A percentile compares a stretch with the other conserved stretches of the same genome.
Conservation (phyloP, 2,888 invertebrate species). For the Rhagonycha lutea region DNA sequence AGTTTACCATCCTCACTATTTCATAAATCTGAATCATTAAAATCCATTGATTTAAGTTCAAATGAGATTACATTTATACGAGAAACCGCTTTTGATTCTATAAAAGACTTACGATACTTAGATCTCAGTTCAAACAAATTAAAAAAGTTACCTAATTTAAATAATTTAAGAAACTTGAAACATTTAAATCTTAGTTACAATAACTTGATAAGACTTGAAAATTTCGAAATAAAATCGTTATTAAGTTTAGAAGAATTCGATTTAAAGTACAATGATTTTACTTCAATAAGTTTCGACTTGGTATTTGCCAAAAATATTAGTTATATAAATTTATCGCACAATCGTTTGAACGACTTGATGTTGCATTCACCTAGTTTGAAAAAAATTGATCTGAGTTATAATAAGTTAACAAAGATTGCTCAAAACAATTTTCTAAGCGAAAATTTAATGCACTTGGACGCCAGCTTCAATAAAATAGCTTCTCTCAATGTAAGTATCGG, state of each 20-base stretch:
- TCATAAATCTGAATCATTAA: slow-evolving; percentile 56
- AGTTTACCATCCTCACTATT: slow-evolving; percentile 66
- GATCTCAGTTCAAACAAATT: slow-evolving; percentile 59
- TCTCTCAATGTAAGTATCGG: slow-evolving; percentile 58
- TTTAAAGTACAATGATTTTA: slow-evolving; percentile 67
- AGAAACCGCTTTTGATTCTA: slow-evolving; percentile 63
- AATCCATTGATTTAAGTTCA: neutral
- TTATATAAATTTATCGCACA: slow-evolving; percentile 30
- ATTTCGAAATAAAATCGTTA: slow-evolving; percentile 65
- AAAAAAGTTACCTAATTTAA: slow-evolving; percentile 56
- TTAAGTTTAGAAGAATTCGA: slow-evolving; percentile 61
- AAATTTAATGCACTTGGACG: slow-evolving; percentile 58
- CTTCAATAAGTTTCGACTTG: slow-evolving; percentile 61
- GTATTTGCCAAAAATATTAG: slow-evolving; percentile 45
- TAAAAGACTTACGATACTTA: neutral
- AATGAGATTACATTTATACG: slow-evolving; percentile 53
- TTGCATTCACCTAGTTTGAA: slow-evolving; percentile 47
- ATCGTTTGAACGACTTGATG: slow-evolving; percentile 22
- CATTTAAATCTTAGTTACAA: slow-evolving; percentile 44
- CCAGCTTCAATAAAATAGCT: slow-evolving; percentile 68
- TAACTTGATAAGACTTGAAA: slow-evolving; percentile 51
- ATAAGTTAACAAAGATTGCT: slow-evolving; percentile 31
- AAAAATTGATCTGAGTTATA: slow-evolving; percentile 55
- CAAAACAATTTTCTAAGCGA: slow-evolving; percentile 23
- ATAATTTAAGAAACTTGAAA: slow-evolving; percentile 60